These are phyloP conservation scores for Oreohelix idahoensis DNA, from an alignment of 1,140 invertebrate genomes.

Conservation along the genomic window DNA sequence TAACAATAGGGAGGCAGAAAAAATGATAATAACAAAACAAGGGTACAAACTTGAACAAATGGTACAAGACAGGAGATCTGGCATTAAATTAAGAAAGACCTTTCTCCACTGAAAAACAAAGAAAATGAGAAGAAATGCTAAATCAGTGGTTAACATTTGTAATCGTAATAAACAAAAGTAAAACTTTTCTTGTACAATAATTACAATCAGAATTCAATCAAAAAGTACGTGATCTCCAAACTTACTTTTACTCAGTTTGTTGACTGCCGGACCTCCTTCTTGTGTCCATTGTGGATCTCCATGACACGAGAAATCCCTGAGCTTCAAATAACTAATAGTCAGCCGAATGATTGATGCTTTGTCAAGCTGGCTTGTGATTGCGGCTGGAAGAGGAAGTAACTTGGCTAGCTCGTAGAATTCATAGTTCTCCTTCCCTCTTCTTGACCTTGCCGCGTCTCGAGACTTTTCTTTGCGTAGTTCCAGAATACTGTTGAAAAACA, in stretches of 20 bases:
- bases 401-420: constrained; percentile 99
- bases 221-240: no score
- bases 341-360: constrained; percentile 99
- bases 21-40: no score
- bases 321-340: constrained; percentile 96
- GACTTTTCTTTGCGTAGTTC: constrained; percentile 97
- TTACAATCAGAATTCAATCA: no score
- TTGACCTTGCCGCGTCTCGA: constrained; percentile 92
- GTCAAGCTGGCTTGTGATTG: constrained; percentile 97
- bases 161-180: no score
- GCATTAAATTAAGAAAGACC: no score
- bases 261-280: constrained; percentile 78
- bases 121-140: no score
- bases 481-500: constrained; percentile 82
- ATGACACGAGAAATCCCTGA: constrained; percentile 93
- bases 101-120: no score
- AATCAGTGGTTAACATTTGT: no score
- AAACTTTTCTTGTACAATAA: no score
- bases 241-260: constrained; percentile 90
- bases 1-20: no score
- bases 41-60: no score
- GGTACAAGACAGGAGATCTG: no score
- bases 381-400: constrained; percentile 94
- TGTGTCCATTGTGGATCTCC: constrained; percentile 94
- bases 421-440: constrained; percentile 97